Evolutionary conservation across 2,888 invertebrate genomes (phyloP), one percentile per base, ranked within the genome.

Genomic region (Drosophila multiciliata): DNA sequence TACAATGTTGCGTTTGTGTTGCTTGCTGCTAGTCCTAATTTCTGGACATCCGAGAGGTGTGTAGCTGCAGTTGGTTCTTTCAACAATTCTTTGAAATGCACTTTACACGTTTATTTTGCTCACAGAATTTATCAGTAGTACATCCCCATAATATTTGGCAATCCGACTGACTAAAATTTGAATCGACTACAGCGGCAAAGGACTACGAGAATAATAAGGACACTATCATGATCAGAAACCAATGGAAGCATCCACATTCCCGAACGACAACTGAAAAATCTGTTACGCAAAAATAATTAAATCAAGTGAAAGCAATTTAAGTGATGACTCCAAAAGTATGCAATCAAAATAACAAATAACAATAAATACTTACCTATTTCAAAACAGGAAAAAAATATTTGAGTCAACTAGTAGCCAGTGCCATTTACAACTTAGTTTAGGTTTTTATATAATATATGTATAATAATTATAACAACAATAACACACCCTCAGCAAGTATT

Each of bases 241-340:
- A 40, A 35, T 48, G 20, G n/a, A 63, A 49, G 2, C 29, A 48
- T 9, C 60, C 11, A 15, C 1, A 42, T n/a, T 2, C n/a, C 17
- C 26, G 3, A 5, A 15, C 15, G 6, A 48, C 20, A 12, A 49
- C 29, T 6, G 32, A 20, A 7, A 55, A 48, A n/a, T n/a, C 33
- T 12, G 12, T 35, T 1, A 58, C 23, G 35, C 42, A 38, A 9
- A 38, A 33, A 42, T 38, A 6, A 26, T 57, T 33, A 3, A 35
- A 36, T 9, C 26, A 33, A 32, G 5, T 26, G 11, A 53, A 2
- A 32, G 3, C 12, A n/a, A 2, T 63, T 66, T 73, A 35, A 49
- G 3, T 8, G 5, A 6, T 0, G 50, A 20, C 52, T 77, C 73
- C 9, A 59, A 82, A 80, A 83, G 77, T 80, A 77, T 83, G 80